Percentiles rank a stretch among this genome's conserved stretches.
Evolutionary conservation across 2,797 vertebrate species (phyloP).

Genomic region (Oryzias sinensis): DNA sequence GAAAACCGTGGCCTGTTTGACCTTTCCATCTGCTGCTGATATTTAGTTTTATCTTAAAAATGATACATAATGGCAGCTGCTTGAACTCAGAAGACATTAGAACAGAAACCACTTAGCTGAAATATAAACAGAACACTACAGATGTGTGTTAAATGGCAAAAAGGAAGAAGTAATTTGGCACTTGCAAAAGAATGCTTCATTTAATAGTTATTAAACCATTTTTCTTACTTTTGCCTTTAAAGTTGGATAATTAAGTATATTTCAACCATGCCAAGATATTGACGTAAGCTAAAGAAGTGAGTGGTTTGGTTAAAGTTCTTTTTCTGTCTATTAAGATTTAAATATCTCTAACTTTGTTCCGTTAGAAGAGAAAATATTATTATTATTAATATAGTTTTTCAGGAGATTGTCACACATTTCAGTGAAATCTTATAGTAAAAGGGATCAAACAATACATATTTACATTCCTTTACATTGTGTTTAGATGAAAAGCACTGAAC

Average conservation of each 20-base stretch:
- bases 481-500: conserved; percentile 31
- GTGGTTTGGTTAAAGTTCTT: conserved; percentile 15
- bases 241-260: conserved; percentile 25
- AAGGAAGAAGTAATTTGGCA: too few species aligned
- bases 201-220: too few species aligned
- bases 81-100: too few species aligned
- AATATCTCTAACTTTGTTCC: conserved; percentile 3
- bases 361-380: conserved; percentile 7
- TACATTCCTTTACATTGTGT: conserved; percentile 53
- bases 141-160: too few species aligned
- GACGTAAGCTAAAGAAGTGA: conserved; percentile 10
- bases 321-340: conserved; percentile 11
- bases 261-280: conserved; percentile 15
- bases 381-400: too few species aligned
- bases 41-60: background rate
- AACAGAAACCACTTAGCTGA: too few species aligned
- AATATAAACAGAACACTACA: too few species aligned
- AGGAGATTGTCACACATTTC: conserved; percentile 48
- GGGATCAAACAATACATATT: conserved; percentile 30
- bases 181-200: too few species aligned
- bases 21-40: background rate
- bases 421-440: conserved; percentile 20
- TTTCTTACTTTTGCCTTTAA: too few species aligned
- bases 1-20: background rate
- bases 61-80: background rate